Conservation (phyloP, 2,113 vertebrate genomes). For the Rallus limicola region DNA sequence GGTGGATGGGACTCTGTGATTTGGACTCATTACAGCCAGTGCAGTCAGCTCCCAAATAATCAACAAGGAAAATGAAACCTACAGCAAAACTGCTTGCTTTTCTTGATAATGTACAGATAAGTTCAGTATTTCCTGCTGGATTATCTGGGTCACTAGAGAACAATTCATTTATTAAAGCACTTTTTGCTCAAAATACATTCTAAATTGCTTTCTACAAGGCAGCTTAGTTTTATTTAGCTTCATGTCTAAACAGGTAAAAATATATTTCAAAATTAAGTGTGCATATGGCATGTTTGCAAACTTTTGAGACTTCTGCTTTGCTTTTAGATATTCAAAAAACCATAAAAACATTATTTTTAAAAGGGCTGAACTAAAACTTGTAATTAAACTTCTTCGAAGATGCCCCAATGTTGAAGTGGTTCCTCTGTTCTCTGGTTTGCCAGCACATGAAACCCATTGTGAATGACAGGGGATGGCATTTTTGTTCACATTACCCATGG, state of each 20-base stretch:
- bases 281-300: not conserved
- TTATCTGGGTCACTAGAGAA: conserved; percentile 24
- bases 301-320: not conserved
- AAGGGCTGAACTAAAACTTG: not conserved
- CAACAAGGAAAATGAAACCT: not conserved
- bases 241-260: conserved; percentile 17
- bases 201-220: not conserved
- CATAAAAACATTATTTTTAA: not conserved
- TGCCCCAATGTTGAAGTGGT: accelerated
- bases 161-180: conserved; percentile 15
- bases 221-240: conserved; percentile 38
- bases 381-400: not conserved
- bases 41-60: not conserved
- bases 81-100: not conserved
- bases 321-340: not conserved
- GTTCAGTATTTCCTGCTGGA: not conserved
- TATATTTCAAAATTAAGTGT: not conserved
- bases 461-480: not conserved
- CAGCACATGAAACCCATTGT: not conserved
- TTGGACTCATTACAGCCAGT: not conserved
- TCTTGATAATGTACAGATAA: not conserved
- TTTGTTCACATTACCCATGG: not conserved
- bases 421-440: not conserved
- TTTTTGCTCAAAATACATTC: conserved; percentile 19
- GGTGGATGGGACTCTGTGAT: not conserved